Evolutionary conservation across 2,888 invertebrate genomes (phyloP).

Genomic region (Agapostemon virescens): DNA sequence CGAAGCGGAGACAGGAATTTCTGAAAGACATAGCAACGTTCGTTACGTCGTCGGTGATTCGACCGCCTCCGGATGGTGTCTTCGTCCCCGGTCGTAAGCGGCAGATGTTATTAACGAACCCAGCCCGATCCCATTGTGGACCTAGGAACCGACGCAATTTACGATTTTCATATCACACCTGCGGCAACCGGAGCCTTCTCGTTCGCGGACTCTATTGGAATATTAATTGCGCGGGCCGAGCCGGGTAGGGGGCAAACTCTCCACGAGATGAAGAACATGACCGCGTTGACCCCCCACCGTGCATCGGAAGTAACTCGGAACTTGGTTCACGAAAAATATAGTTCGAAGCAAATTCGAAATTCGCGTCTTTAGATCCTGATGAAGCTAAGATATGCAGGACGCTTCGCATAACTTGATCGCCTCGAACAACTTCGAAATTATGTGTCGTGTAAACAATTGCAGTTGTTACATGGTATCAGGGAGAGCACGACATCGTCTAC

Average conservation of each 20-base stretch:
- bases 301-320: conserved; percentile 1
- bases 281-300: conserved; percentile 13
- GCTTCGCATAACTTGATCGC: no score
- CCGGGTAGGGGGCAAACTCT: conserved; percentile 6
- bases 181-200: conserved; percentile 40
- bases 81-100: conserved; percentile 37
- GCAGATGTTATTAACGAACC: conserved; percentile 58
- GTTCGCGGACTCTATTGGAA: conserved; percentile 36
- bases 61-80: conserved; percentile 5
- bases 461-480: no score
- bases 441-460: no score
- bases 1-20: conserved; percentile 23
- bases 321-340: background rate
- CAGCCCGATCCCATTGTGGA: conserved; percentile 39
- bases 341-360: background rate
- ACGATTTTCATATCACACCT: conserved; percentile 56
- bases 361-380: background rate
- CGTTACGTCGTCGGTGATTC: conserved; percentile 26
- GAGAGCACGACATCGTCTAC: no score
- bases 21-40: conserved; percentile 2
- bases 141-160: conserved; percentile 39
- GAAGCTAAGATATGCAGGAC: background rate
- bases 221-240: conserved; percentile 46
- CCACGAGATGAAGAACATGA: conserved; percentile 3
- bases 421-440: no score